Evolutionary conservation across 2,113 vertebrate genomes (phyloP).

Genomic region (Emydocephalus ijimae): DNA sequence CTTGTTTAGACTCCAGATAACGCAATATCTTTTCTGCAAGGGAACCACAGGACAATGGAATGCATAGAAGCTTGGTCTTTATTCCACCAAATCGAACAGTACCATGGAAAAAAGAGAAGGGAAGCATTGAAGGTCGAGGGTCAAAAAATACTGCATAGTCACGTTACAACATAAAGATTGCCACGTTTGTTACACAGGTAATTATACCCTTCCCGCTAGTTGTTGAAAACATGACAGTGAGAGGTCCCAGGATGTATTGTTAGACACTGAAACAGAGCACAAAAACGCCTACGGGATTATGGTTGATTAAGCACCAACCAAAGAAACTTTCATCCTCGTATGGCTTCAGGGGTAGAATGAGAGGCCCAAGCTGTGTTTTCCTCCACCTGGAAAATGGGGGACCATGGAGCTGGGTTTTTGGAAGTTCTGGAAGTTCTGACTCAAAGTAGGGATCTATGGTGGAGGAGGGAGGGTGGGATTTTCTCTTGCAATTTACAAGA

Average conservation of each 20-base stretch:
- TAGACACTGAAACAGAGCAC: background rate
- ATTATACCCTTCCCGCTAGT: slow-evolving; percentile 3
- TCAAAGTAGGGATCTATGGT: background rate
- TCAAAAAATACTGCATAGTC: slow-evolving; percentile 32
- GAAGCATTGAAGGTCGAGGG: slow-evolving; percentile 28
- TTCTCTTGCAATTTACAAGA: background rate
- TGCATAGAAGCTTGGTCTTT: slow-evolving; percentile 68
- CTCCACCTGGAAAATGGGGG: background rate
- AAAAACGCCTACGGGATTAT: background rate
- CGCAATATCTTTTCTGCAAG: background rate
- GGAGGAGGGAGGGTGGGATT: accelerated
- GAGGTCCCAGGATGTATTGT: background rate
- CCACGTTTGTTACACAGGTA: background rate
- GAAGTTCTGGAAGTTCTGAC: background rate
- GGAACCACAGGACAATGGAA: background rate
- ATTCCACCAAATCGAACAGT: slow-evolving; percentile 54
- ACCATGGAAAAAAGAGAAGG: slow-evolving; percentile 36
- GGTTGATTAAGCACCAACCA: background rate
- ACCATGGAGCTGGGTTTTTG: background rate
- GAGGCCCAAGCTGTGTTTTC: background rate
- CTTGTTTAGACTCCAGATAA: background rate
- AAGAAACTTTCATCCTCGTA: background rate
- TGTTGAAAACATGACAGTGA: background rate
- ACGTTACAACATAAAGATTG: slow-evolving; percentile 34
- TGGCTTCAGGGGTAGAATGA: background rate